Evolutionary conservation across 2,113 vertebrate genomes (phyloP), one percentile per base, ranked within the genome.

Genomic region (Verasper variegatus): DNA sequence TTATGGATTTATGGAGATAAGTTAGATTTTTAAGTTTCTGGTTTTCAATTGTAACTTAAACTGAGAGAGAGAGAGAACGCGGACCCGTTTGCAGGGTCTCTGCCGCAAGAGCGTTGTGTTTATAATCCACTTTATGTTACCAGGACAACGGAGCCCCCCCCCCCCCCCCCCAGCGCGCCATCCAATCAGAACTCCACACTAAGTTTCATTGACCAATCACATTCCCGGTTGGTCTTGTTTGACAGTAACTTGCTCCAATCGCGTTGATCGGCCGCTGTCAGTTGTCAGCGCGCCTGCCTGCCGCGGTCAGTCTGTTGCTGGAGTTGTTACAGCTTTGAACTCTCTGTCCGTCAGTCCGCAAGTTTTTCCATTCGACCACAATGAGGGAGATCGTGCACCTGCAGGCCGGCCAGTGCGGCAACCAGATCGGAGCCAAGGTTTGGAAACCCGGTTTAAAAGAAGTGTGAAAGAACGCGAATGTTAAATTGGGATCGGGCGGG

Each of bases 381-480:
- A 91, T 91, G 85, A 90, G 88, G 49, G 88, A 90, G 74, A 91
- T 91, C 18, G 88, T 91, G 0, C 88, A 91, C 11, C 72, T 91
- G 3, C 90, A 91, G 68, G 86, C 88, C 0, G 90, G 90, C 72
- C 85, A 91, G 13, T 91, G 90, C 20, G 90, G 90, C 49, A 91
- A 89, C 60, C 88, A 86, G 11, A 91, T 91, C 2, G 87, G 90
- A 42, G 80, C 87, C 0, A 91, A 91, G 88, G 88, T 85, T 17
- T 27, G 82, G 49, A 40, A 4, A 67, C 40, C 8, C 8, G 5
- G 9, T 0, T 7, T 12, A 13, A 24, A 61, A 65, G 45, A 35
- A 35, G 31, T 61, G 14, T 27, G 10, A 58, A 52, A 9, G 9
- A 15, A 13, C 24, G 17, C 35, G 7, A 55, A 72, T 27, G 72